Base-by-base conservation (phyloP, 2,113 vertebrate genomes). In the Polypterus bichir region DNA sequence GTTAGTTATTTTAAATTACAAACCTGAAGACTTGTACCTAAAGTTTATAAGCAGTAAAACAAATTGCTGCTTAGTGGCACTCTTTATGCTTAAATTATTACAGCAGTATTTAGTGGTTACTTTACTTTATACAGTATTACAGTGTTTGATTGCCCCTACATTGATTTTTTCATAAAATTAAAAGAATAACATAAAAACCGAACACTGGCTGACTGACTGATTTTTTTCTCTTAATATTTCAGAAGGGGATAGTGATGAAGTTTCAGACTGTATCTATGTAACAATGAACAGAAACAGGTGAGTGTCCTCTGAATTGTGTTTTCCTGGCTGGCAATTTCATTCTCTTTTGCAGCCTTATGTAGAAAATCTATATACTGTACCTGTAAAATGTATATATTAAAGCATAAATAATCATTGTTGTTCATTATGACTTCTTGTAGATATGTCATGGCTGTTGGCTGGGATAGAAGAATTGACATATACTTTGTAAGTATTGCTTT, bases 231-330 rank as follows among this genome's bases (percentile, higher is more conserved):
- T 74, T 55, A 51, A 59, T 49, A 49, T 64, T 69, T 27, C 63
- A 88, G 85, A 83, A 54, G 71, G 70, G 10, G 76, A 77, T 9
- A 59, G 64, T 73, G 74, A 59, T 4, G 82, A 87, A 66, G 69
- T 89, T 68, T 83, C 79, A 11, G 82, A 85, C 71, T 89, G 81
- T 52, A 70, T 66, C 52, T 91, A 76, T 63, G 61, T 77, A 27
- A 80, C 80, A 66, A 72, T 84, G 60, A 84, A 86, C 56, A 78
- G 67, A 70, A 89, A 82, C 46, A 76, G 72, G 88, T 87, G 65
- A 89, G 85, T 72, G 59, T 27, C 62, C 57, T 47, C 46, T 27
- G 27, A 27, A 27, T 27, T 27, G 27, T 27, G 4, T 5, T 1
- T 55, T 55, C 5, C 44, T 62, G 5, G 46, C 3, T 27, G 27